A percentile compares a stretch with the other conserved stretches of the same genome.
These are phyloP conservation scores for Apaloderma vittatum DNA, from an alignment of 2,113 vertebrate genomes.

Conservation along the genomic window DNA sequence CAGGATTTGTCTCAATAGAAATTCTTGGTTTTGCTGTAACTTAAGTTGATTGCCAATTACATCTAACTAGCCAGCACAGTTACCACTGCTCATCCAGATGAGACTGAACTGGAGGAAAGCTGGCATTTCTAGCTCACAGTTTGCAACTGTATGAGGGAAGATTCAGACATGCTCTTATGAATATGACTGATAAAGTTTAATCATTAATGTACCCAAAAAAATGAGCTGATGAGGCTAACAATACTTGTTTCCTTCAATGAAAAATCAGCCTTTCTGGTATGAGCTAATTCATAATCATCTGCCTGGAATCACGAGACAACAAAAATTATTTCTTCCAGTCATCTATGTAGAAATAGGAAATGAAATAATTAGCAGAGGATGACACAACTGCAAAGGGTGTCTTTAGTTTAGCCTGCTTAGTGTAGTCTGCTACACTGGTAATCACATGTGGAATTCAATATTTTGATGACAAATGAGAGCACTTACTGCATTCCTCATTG, in stretches of 20 bases:
- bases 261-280: slow-evolving; percentile 30
- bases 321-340: not conserved
- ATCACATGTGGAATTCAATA: slow-evolving; percentile 11
- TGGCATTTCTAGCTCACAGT: slow-evolving; percentile 1
- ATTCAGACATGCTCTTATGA: slow-evolving; percentile 38
- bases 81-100: not conserved
- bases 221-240: not conserved
- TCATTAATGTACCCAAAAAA: not conserved
- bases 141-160: not conserved
- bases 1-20: not conserved
- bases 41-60: not conserved
- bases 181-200: slow-evolving; percentile 11
- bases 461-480: slow-evolving; percentile 34
- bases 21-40: not conserved
- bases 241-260: not conserved
- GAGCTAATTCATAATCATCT: slow-evolving; percentile 31
- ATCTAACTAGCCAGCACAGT: not conserved
- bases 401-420: not conserved
- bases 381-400: not conserved
- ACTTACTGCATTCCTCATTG: slow-evolving; percentile 5
- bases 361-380: not conserved
- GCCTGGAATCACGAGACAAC: not conserved
- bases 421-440: not conserved
- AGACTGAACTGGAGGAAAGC: not conserved
- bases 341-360: slow-evolving; percentile 7